Conservation (phyloP, 2,113 vertebrate genomes). For the Colaptes auratus region DNA sequence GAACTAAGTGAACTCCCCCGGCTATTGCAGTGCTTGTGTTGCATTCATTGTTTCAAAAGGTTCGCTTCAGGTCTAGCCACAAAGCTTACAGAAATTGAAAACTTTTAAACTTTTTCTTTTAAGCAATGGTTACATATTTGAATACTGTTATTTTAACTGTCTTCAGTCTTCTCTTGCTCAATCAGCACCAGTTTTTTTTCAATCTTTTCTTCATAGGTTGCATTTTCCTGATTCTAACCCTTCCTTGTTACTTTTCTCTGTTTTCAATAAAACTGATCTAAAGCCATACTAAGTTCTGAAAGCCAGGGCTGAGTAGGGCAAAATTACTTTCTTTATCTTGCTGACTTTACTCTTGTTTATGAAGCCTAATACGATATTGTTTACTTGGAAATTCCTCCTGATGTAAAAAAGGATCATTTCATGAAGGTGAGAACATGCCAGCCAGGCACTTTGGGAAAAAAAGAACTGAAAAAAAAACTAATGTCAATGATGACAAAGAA, state of each 20-base stretch:
- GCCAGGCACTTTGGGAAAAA: background rate
- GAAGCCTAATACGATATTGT: background rate
- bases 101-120: background rate
- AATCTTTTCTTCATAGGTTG: background rate
- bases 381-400: slow-evolving; percentile 22
- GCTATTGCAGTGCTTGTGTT: background rate
- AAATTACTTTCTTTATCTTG: background rate
- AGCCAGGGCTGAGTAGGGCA: background rate
- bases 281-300: background rate
- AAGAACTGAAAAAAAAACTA: background rate
- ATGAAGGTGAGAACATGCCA: background rate
- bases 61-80: background rate
- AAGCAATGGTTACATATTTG: background rate
- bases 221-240: slow-evolving; percentile 1
- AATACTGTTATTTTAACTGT: background rate
- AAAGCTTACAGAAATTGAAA: background rate
- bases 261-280: background rate
- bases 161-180: background rate
- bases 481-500: background rate
- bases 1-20: background rate
- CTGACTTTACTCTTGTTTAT: background rate
- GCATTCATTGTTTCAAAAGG: background rate
- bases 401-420: background rate
- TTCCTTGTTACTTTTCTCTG: background rate
- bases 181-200: background rate